These are phyloP conservation scores for Hyles lineata DNA, from an alignment of 2,888 invertebrate species.

Conservation along the genomic window DNA sequence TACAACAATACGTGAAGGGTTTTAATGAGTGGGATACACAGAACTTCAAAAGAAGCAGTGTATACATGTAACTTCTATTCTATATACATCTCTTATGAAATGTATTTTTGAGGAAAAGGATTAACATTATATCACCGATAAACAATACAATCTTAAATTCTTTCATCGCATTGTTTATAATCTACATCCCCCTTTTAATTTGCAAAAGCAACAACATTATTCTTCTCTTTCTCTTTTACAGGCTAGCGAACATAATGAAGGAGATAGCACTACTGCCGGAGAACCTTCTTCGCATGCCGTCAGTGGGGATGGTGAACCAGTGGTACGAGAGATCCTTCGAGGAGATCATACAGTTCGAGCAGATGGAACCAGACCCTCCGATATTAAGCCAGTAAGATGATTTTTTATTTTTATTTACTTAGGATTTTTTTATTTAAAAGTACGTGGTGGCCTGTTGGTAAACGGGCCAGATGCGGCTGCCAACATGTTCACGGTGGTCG, in stretches of 20 bases:
- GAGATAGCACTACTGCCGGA: slow-evolving; percentile 98
- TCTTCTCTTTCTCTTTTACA: slow-evolving; percentile 50
- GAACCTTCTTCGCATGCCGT: slow-evolving; percentile 95
- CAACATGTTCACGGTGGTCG: too few species aligned
- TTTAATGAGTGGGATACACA: too few species aligned
- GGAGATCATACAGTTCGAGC: slow-evolving; percentile 97
- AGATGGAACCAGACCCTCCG: slow-evolving; percentile 88
- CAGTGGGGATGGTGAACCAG: slow-evolving; percentile 95
- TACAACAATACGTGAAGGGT: too few species aligned
- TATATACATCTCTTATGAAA: too few species aligned
- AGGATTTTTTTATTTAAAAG: too few species aligned
- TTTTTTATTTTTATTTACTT: too few species aligned
- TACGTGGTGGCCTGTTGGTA: too few species aligned
- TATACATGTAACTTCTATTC: too few species aligned
- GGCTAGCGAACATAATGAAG: slow-evolving; percentile 99
- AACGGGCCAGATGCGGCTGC: too few species aligned
- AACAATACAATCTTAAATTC: too few species aligned
- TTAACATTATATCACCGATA: neutral
- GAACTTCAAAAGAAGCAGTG: too few species aligned
- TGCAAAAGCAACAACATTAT: slow-evolving; percentile 18
- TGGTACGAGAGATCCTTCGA: slow-evolving; percentile 98
- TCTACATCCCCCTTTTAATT: neutral
- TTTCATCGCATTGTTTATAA: too few species aligned
- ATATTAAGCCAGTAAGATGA: slow-evolving; percentile 89
- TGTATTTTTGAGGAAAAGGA: neutral